Evolutionary conservation across 1,140 invertebrate species (phyloP), one percentile per base, ranked within the genome.

Genomic region (Atta colombica): DNA sequence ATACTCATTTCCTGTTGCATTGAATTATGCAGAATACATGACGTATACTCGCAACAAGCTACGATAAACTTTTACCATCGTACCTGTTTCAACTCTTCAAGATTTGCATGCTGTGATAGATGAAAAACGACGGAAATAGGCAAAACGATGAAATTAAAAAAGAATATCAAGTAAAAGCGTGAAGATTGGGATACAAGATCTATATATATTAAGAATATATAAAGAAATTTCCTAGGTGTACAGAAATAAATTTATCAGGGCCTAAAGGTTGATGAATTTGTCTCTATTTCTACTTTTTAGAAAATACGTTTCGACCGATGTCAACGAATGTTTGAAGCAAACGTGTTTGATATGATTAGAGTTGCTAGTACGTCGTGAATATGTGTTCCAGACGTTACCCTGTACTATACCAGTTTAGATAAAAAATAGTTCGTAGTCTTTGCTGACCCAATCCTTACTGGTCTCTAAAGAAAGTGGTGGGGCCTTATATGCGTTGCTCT

Each of bases 1-100:
- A 12, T 51, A 31, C 25, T 3, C 35, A 21, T 58, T 72, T 72
- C 45, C 7, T 49, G 35, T 87, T 18, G 1, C 85, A 71, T 39
- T 90, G 80, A 90, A 90, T 89, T 89, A 90, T 90, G 89, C 66
- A 89, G n/a, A 39, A 68, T 61, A 78, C 63, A 89, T 71, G 87
- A 77, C 77, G 39, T 55, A 68, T 53, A 39, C 60, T 89, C 35
- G 63, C 61, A 88, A 90, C 89, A 90, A 90, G 63, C 35, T 21
- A 55, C 78, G 89, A 90, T 87, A 90, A 88, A 86, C 74, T 81
- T 89, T 77, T 84, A 87, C 88, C 49, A 49, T 77, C 77, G 69
- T 69, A 58, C 1, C 68, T 85, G 55, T 18, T 86, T 58, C 77
- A 88, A 89, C 35, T 68, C 80, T 87, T 78, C 89, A 87, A 87